phyloP scores from a whole-genome alignment of 2,113 vertebrate genomes.

The Coregonus clupeaformis region DNA sequence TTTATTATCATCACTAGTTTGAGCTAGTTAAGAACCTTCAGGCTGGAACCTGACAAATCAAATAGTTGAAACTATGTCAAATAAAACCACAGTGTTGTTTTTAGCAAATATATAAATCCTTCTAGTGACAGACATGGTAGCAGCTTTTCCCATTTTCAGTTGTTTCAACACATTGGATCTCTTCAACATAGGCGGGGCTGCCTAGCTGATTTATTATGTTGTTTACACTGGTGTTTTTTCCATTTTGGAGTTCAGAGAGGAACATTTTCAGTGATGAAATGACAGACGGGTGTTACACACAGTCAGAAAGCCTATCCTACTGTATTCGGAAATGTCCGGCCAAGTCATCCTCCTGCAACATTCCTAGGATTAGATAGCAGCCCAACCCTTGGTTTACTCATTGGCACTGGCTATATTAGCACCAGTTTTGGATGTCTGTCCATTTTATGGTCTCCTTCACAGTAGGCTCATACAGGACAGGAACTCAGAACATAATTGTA shows the following conservation, averaged over 20 bases:
- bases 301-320: not conserved
- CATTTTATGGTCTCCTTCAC: not conserved
- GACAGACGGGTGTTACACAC: constrained; percentile 28
- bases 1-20: no score
- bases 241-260: not conserved
- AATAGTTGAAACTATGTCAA: no score
- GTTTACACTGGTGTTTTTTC: not conserved
- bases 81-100: no score
- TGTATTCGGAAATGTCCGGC: not conserved
- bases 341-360: constrained; percentile 6
- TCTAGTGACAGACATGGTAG: not conserved
- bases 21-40: no score
- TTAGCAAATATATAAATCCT: no score
- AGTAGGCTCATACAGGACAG: not conserved
- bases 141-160: not conserved
- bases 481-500: not conserved
- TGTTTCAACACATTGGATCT: not conserved
- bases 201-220: not conserved
- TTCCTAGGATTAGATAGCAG: not conserved
- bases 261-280: no score
- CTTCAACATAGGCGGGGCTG: not conserved
- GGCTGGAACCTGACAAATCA: no score
- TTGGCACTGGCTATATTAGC: not conserved
- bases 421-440: not conserved
- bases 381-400: not conserved